phyloP scores from a whole-genome alignment of 2,888 invertebrate genomes.

The Linnaemya tessellans region DNA sequence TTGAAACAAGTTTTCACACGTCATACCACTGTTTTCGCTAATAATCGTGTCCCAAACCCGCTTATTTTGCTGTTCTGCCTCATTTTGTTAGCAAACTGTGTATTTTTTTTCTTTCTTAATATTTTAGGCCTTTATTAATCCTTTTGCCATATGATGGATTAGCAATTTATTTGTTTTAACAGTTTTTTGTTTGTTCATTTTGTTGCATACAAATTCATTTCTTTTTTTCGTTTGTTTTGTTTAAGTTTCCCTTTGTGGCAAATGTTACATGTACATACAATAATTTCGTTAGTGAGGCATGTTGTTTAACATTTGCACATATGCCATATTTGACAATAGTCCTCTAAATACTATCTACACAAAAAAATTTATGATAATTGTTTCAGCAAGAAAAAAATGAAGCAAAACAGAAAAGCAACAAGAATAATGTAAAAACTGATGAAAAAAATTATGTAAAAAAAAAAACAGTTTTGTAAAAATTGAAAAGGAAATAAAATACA shows the following conservation, averaged over 20 bases:
- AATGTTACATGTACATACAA: conserved; percentile 41
- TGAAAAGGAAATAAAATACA: conserved; percentile 52
- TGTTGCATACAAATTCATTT: conserved; percentile 25
- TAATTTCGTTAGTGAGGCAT: conserved; percentile 31
- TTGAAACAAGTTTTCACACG: conserved; percentile 4
- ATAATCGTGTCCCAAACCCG: neutral
- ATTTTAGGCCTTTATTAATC: conserved; percentile 69
- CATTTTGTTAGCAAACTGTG: conserved; percentile 7
- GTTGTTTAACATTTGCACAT: conserved; percentile 50
- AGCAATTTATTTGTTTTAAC: conserved; percentile 65
- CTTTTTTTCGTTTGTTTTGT: neutral
- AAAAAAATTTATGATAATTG: conserved; percentile 71
- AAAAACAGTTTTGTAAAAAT: conserved; percentile 43
- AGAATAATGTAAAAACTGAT: conserved; percentile 1
- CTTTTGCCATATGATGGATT: conserved; percentile 70
- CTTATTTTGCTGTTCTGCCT: neutral
- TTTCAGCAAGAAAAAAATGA: no score
- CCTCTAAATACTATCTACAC: conserved; percentile 59
- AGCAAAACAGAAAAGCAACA: neutral
- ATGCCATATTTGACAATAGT: conserved; percentile 69
- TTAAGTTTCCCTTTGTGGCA: conserved; percentile 43
- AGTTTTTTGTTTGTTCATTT: conserved; percentile 47
- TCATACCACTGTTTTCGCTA: conserved; percentile 27
- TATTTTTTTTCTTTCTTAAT: conserved; percentile 24
- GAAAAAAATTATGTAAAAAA: conserved; percentile 24